These are phyloP conservation scores for Leptodirus hochenwartii DNA, from an alignment of 2,888 invertebrate species.

Conservation along the genomic window DNA sequence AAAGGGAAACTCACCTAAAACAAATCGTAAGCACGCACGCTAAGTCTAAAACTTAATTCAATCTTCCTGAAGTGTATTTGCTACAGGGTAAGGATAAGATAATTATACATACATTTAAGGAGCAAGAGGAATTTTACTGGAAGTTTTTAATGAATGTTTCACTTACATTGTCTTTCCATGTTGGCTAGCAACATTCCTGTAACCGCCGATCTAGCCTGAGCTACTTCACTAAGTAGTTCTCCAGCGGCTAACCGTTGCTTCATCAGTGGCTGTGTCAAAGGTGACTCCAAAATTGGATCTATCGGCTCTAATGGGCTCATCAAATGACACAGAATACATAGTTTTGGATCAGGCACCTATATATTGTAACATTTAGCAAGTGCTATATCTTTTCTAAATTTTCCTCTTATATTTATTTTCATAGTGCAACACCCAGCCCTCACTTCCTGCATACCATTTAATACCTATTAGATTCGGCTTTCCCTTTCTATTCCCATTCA, in stretches of 20 bases:
- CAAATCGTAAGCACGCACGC: no score
- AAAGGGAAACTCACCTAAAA: slow-evolving; percentile 74
- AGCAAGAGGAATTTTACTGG: not conserved
- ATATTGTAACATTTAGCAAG: no score
- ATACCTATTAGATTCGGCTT: no score
- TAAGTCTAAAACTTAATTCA: slow-evolving; percentile 6
- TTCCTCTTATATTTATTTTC: no score
- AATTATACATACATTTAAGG: not conserved
- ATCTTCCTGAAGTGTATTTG: no score
- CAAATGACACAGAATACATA: slow-evolving; percentile 72
- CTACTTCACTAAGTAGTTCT: slow-evolving; percentile 57
- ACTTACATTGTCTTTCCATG: slow-evolving; percentile 64
- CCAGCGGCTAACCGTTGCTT: slow-evolving; percentile 62
- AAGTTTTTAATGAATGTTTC: not conserved
- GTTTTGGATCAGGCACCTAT: slow-evolving; percentile 69
- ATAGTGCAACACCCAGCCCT: no score
- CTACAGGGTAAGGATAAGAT: not conserved
- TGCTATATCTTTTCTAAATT: no score
- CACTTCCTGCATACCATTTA: no score
- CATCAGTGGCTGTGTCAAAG: slow-evolving; percentile 58
- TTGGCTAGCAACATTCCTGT: slow-evolving; percentile 77
- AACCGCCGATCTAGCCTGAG: slow-evolving; percentile 53
- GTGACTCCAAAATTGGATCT: slow-evolving; percentile 72
- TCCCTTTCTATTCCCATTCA: no score
- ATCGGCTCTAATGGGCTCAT: slow-evolving; percentile 79